A percentile compares a stretch with the other conserved stretches of the same genome.
phyloP scores from a whole-genome alignment of 2,888 invertebrate genomes.

The Eupsilia transversa region DNA sequence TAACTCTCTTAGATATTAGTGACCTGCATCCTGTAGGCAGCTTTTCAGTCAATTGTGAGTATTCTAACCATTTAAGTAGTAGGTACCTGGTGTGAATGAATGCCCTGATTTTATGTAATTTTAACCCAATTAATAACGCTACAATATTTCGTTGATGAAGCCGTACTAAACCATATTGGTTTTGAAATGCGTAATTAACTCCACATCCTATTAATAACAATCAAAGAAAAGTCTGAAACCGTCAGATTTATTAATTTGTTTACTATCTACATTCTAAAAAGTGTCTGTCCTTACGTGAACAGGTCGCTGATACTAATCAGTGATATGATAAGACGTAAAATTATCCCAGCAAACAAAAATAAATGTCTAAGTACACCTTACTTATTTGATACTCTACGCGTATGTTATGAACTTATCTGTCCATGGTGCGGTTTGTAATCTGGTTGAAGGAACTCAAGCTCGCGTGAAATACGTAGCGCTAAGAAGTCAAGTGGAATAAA shows the following conservation, averaged over 20 bases:
- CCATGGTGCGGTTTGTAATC: not conserved
- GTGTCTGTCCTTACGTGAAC: not conserved
- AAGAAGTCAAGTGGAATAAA: slow-evolving; percentile 10
- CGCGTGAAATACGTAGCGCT: not conserved
- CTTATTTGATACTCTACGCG: no score
- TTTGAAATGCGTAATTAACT: not conserved
- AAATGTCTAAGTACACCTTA: no score
- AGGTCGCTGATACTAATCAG: not conserved
- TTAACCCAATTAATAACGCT: not conserved
- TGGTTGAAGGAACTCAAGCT: slow-evolving; percentile 2
- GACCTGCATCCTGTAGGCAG: not conserved
- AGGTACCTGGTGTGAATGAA: no score
- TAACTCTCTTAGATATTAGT: not conserved
- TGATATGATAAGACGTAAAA: not conserved
- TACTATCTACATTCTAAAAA: not conserved
- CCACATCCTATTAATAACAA: no score
- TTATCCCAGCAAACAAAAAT: not conserved
- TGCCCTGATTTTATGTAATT: not conserved
- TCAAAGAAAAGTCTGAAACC: no score
- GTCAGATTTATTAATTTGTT: no score
- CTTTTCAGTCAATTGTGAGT: not conserved
- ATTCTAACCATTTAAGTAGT: not conserved
- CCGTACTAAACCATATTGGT: not conserved
- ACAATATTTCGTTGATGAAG: not conserved
- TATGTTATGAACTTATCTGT: not conserved